These are phyloP conservation scores for Octodon degus DNA, from an alignment of 2,113 vertebrate species.

Conservation along the genomic window DNA sequence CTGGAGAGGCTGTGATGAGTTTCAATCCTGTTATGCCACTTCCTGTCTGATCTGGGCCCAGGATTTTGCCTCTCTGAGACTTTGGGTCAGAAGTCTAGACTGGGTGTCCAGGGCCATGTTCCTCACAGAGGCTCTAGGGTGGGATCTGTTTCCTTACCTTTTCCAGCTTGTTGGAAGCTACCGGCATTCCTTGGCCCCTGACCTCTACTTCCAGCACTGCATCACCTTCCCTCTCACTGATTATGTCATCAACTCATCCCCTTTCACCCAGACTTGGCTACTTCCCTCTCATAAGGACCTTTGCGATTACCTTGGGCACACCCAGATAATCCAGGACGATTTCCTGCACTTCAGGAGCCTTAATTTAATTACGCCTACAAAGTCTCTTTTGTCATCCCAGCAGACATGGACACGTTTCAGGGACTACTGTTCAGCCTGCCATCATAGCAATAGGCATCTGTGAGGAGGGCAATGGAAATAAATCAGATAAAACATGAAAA, in stretches of 20 bases:
- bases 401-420: too few species aligned
- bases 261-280: background rate
- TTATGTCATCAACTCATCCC: background rate
- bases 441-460: background rate
- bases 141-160: constrained; percentile 1
- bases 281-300: background rate
- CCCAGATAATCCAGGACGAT: background rate
- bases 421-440: background rate
- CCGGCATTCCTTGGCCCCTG: background rate
- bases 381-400: background rate
- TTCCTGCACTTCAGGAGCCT: background rate
- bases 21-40: background rate
- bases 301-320: background rate
- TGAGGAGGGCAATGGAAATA: background rate
- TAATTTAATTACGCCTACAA: background rate
- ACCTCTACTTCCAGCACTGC: background rate
- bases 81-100: background rate
- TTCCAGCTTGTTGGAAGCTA: constrained; percentile 26
- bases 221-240: background rate
- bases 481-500: background rate
- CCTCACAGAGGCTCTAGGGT: background rate
- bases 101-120: background rate
- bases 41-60: background rate
- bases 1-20: background rate
- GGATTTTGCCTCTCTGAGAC: too few species aligned